Evolutionary conservation across 2,888 invertebrate species (phyloP).

Genomic region (Synergus laeviventris): DNA sequence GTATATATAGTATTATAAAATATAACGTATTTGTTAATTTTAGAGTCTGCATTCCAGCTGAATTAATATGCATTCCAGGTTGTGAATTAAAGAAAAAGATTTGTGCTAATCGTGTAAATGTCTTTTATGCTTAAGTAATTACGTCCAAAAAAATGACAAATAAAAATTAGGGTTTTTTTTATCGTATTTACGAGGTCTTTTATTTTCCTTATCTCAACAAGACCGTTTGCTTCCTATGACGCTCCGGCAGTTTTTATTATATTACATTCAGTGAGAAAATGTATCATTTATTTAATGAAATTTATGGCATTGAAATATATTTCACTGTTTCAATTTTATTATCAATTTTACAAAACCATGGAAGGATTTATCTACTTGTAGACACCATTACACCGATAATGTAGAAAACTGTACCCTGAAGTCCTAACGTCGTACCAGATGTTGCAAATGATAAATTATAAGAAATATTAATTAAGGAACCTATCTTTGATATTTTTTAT

Average conservation of each 20-base stretch:
- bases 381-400: background rate
- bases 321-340: too few species aligned
- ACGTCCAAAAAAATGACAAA: constrained; percentile 15
- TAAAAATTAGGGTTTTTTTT: constrained; percentile 11
- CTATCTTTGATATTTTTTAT: background rate
- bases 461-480: background rate
- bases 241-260: background rate
- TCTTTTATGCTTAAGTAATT: constrained; percentile 2
- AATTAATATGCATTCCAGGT: constrained; percentile 27
- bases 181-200: background rate
- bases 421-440: background rate
- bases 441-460: background rate
- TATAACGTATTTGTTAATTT: constrained; percentile 31
- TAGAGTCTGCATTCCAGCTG: constrained; percentile 25
- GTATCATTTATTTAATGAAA: background rate
- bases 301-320: background rate
- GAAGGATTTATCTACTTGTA: background rate
- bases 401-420: background rate
- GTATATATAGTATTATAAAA: constrained; percentile 38
- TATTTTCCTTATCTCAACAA: background rate
- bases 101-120: background rate
- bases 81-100: constrained; percentile 1
- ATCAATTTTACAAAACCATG: background rate
- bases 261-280: background rate
- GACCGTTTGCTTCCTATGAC: background rate